Evolutionary conservation across 2,888 invertebrate species (phyloP), one percentile per base, ranked within the genome.

Genomic region (Cremastobaeus sp.): DNA sequence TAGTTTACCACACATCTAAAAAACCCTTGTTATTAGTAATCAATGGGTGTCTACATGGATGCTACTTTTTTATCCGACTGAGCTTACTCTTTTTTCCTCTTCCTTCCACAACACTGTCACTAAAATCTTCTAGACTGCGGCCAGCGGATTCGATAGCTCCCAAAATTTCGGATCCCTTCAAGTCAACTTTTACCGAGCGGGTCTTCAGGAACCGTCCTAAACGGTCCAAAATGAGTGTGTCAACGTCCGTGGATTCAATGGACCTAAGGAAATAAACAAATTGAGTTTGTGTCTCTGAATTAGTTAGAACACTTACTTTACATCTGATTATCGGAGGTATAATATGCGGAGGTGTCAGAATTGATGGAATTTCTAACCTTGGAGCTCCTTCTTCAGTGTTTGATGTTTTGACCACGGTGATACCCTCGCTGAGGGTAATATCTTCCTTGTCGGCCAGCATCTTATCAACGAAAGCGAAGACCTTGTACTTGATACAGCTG

Each of bases 391-490:
- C 94, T 0, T 92, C 91, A 12, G 92, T 91, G 74, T 92, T 92
- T 45, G 89, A 87, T 3, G 93, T 94, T 86, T 93, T 93, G 66
- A 95, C 93, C 17, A 95, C 93, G 45, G 95, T 95, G 50, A 96
- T 94, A 59, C 95, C 95, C 78, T 95, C 95, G 62, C 94, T 92
- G 37, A 95, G 88, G 5, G 93, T 91, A 83, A 95, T 94, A 73
- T 92, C 92, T 83, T 95, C 95, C 86, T 94, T 94, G 79, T 93
- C 93, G 47, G 93, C 92, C 69, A 95, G 90, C 90, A 94, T 93
- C 88, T 95, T 95, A 89, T 95, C 95, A 78, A 95, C 94, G 88
- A 93, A 95, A 15, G 94, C 92, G 89, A 95, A 94, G 84, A 95
- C 91, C 86, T 95, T 95, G 90, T 94, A 94, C 88, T 95, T 95